phyloP scores from a whole-genome alignment of 2,888 invertebrate genomes.

The Cosmia trapezina region DNA sequence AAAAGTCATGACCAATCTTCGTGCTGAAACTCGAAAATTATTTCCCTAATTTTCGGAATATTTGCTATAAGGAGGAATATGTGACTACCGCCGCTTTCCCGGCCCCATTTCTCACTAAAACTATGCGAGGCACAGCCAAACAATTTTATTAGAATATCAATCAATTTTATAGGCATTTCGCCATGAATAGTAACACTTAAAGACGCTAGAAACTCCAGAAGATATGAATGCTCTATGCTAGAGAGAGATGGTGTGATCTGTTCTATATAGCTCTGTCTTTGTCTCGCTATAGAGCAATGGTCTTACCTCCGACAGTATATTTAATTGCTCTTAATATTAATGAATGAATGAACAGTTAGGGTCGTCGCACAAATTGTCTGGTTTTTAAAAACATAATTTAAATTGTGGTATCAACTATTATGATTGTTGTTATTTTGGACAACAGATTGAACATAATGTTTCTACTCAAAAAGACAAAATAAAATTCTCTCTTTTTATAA shows the following conservation, averaged over 20 bases:
- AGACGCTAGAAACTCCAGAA: conserved; percentile 37
- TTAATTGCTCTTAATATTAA: conserved; percentile 60
- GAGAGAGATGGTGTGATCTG: conserved; percentile 38
- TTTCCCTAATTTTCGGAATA: conserved; percentile 42
- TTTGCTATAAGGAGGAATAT: conserved; percentile 22
- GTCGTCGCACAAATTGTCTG: not conserved
- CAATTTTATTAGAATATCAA: conserved; percentile 66
- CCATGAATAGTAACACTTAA: conserved; percentile 52
- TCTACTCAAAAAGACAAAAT: too few species aligned
- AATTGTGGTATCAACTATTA: too few species aligned
- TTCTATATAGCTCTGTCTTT: conserved; percentile 21
- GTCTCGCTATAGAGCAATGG: conserved; percentile 20
- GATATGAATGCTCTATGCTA: conserved; percentile 39
- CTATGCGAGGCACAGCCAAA: conserved; percentile 57
- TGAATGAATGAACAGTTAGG: conserved; percentile 41
- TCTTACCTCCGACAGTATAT: conserved; percentile 44
- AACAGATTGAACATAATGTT: not conserved
- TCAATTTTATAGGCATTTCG: conserved; percentile 62
- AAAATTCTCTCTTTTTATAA: too few species aligned
- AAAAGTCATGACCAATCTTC: conserved; percentile 18
- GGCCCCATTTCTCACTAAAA: conserved; percentile 52
- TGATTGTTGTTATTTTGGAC: not conserved
- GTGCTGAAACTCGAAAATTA: conserved; percentile 31
- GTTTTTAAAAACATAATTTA: too few species aligned
- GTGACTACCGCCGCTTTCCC: conserved; percentile 22